A percentile compares a stretch with the other conserved stretches of the same genome.
These are phyloP conservation scores for Syngnathus scovelli DNA, from an alignment of 2,113 vertebrate genomes.

Conservation along the genomic window DNA sequence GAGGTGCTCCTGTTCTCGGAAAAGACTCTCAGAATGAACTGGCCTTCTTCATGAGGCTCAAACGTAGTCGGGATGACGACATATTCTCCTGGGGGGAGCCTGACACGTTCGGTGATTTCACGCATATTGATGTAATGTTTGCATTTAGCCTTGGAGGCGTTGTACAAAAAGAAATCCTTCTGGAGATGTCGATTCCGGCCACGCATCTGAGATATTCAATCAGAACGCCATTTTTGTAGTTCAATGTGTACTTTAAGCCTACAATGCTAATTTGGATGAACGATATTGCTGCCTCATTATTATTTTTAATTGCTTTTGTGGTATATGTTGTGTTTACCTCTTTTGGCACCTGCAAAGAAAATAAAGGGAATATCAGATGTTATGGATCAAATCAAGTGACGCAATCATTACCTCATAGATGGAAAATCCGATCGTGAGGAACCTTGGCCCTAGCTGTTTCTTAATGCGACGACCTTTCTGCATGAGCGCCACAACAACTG, in stretches of 20 bases:
- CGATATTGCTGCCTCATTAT: too few species aligned
- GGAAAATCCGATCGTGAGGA: constrained; percentile 92
- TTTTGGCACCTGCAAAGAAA: constrained; percentile 76
- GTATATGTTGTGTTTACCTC: constrained; percentile 72
- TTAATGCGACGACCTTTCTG: constrained; percentile 95
- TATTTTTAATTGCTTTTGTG: background rate
- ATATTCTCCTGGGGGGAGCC: constrained; percentile 88
- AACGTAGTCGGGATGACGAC: constrained; percentile 90
- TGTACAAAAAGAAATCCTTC: constrained; percentile 96
- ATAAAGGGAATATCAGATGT: constrained; percentile 5
- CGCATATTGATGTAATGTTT: constrained; percentile 91
- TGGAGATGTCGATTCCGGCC: constrained; percentile 84
- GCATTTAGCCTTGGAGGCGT: constrained; percentile 86
- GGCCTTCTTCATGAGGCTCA: constrained; percentile 86
- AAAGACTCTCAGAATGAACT: constrained; percentile 96
- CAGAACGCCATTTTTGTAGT: background rate
- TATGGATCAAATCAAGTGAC: fast-evolving
- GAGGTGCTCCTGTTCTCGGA: constrained; percentile 91
- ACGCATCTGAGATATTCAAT: constrained; percentile 70
- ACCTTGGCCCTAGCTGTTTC: constrained; percentile 77
- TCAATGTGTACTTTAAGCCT: background rate
- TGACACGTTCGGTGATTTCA: constrained; percentile 88
- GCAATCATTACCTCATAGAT: constrained; percentile 84
- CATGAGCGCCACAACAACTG: constrained; percentile 92
- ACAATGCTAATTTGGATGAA: too few species aligned